Conservation (phyloP, 2,113 vertebrate species). For the Odontophorus gujanensis region DNA sequence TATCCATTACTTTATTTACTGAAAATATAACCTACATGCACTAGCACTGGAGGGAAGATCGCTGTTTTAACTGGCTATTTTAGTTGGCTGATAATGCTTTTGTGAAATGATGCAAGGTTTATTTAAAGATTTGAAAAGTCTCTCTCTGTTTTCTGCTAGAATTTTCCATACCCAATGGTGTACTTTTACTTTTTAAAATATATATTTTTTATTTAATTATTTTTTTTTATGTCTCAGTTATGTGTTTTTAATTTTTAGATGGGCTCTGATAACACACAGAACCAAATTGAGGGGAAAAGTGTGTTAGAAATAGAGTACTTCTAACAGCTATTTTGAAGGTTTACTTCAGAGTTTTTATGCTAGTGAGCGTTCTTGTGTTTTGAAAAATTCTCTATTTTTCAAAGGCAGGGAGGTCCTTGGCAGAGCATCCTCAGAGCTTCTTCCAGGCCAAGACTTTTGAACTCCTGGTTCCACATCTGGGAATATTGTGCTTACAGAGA, state of each 20-base stretch:
- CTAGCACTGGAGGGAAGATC: background rate
- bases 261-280: background rate
- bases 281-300: background rate
- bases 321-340: background rate
- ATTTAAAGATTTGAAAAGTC: background rate
- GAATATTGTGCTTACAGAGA: accelerated
- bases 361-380: background rate
- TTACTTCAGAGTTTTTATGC: background rate
- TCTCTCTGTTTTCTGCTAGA: background rate
- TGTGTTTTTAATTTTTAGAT: background rate
- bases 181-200: background rate
- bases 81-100: background rate
- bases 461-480: background rate
- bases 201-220: background rate
- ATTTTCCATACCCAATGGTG: accelerated
- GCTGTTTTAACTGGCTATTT: background rate
- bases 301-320: background rate
- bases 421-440: background rate
- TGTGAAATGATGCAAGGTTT: background rate
- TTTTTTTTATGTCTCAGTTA: background rate
- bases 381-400: background rate
- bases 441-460: accelerated
- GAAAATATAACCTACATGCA: background rate
- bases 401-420: background rate
- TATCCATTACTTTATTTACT: background rate